Percentiles rank a stretch among this genome's conserved stretches.
phyloP scores from a whole-genome alignment of 2,888 invertebrate genomes.

The Himalopsyche kuldschensis region DNA sequence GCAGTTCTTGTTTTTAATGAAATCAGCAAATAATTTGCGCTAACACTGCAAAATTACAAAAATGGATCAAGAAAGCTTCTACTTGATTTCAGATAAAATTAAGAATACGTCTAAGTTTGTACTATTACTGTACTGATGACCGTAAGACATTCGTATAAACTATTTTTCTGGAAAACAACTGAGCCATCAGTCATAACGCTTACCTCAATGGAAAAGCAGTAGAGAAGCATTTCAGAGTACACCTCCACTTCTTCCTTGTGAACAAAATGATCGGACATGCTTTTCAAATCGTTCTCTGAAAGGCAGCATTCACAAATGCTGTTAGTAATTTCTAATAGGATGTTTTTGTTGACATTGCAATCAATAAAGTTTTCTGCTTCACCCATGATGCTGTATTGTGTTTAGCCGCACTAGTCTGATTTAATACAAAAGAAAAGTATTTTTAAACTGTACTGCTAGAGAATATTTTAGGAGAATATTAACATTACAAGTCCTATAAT shows the following conservation, averaged over 20 bases:
- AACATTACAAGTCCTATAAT: too few species aligned
- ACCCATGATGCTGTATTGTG: neutral
- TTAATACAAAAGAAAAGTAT: neutral
- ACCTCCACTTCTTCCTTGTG: neutral
- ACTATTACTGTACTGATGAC: too few species aligned
- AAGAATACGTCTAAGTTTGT: too few species aligned
- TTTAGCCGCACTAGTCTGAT: neutral
- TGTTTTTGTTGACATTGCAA: neutral
- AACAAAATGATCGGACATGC: neutral
- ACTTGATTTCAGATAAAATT: too few species aligned
- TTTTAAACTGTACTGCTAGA: too few species aligned
- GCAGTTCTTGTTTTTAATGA: too few species aligned
- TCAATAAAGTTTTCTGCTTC: neutral
- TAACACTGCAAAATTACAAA: too few species aligned
- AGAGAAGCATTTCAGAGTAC: neutral
- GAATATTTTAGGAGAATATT: too few species aligned
- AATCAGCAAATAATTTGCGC: too few species aligned
- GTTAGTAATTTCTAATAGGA: neutral
- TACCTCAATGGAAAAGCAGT: neutral
- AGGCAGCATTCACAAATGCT: neutral
- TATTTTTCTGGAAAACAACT: too few species aligned
- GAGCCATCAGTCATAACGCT: neutral
- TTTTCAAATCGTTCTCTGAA: neutral
- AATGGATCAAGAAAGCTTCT: too few species aligned
- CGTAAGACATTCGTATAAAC: too few species aligned